Evolutionary conservation across 2,113 vertebrate genomes (phyloP).

Genomic region (Morphnarchus princeps): DNA sequence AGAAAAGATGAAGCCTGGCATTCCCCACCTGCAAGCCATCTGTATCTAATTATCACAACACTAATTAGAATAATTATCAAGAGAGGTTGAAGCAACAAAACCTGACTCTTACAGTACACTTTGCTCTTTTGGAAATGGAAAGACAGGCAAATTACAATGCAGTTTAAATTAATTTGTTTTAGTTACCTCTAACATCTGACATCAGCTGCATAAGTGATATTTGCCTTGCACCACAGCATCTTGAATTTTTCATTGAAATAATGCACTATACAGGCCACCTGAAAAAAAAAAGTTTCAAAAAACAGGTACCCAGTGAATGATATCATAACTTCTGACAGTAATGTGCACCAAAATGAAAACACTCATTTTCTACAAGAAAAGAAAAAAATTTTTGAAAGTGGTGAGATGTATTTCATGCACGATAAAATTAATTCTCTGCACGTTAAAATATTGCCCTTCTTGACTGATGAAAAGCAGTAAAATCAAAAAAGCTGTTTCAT

Average conservation of each 20-base stretch:
- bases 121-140: not conserved
- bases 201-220: not conserved
- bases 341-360: constrained; percentile 29
- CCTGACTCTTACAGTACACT: not conserved
- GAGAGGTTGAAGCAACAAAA: not conserved
- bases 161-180: not conserved
- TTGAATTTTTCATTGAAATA: not conserved
- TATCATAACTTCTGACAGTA: not conserved
- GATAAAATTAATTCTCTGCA: constrained; percentile 7
- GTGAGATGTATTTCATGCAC: constrained; percentile 39
- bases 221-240: not conserved
- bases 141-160: not conserved
- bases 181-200: not conserved
- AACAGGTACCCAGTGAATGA: not conserved
- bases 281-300: not conserved
- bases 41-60: constrained; percentile 46
- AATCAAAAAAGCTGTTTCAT: not conserved
- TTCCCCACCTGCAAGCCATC: constrained; percentile 10
- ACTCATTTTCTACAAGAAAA: not conserved
- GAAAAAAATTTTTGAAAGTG: not conserved
- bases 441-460: constrained; percentile 28
- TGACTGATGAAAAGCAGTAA: constrained; percentile 16
- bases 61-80: constrained; percentile 34
- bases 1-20: not conserved
- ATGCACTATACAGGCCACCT: not conserved